Evolutionary conservation across 2,888 invertebrate species (phyloP).

Genomic region (Coelopa pilipes): DNA sequence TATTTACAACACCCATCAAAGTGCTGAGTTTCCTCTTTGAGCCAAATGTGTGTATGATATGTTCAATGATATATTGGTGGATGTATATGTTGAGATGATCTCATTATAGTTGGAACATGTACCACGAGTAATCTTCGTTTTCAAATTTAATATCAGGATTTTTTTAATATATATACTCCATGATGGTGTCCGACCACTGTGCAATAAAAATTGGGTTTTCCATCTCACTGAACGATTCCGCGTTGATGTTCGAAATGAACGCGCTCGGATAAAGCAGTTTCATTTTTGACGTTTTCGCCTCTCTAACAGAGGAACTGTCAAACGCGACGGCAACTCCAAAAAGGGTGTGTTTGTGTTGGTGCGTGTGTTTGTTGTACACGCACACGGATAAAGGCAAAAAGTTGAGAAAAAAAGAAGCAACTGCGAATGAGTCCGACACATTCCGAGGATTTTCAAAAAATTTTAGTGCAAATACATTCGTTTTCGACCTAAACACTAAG

Average conservation of each 20-base stretch:
- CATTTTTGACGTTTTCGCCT: background rate
- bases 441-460: background rate
- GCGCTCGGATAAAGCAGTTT: background rate
- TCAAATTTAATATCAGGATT: background rate
- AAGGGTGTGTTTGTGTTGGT: slow-evolving; percentile 42
- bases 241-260: no score
- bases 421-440: slow-evolving; percentile 13
- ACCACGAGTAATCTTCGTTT: background rate
- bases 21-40: no score
- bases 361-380: slow-evolving; percentile 37
- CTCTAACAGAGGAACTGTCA: slow-evolving; percentile 1
- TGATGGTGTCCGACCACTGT: no score
- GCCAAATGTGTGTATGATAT: no score
- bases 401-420: slow-evolving; percentile 19
- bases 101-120: background rate
- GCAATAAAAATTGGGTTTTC: no score
- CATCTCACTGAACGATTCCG: background rate
- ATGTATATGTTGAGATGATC: no score
- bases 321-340: slow-evolving; percentile 18
- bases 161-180: background rate
- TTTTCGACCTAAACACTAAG: background rate
- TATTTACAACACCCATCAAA: no score
- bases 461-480: slow-evolving; percentile 23
- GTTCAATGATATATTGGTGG: no score
- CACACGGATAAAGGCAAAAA: slow-evolving; percentile 27